Evolutionary conservation across 2,797 vertebrate species (phyloP), one percentile per base, ranked within the genome.

Genomic region (Iguana delicatissima): DNA sequence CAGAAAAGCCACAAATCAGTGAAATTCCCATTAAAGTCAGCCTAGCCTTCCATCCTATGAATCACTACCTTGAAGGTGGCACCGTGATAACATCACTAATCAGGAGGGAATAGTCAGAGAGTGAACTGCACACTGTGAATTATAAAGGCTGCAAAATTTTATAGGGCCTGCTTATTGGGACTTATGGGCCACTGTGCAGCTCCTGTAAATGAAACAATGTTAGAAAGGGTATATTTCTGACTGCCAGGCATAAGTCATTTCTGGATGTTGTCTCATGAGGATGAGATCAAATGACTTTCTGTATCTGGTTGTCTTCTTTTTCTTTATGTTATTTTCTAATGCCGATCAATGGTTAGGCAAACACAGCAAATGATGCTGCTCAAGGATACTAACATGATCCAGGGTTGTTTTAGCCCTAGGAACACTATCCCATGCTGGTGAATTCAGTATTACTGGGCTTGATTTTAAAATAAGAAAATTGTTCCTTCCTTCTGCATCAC

Each of bases 71-170:
- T 87, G 85, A 87, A 92, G 64, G 88, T 87, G 88, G 88, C 38
- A 38, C 7, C 2, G n/a, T 80, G 85, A 84, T 87, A 92, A 89
- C 73, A 87, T 87, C 89, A 38, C 88, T 89, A 87, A 89, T 87
- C 91, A 92, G 91, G 88, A 87, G 82, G 85, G 88, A 92, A 86
- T 84, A 87, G 88, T 87, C 91, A 73, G 85, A 42, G 81, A 89
- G 35, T 3, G 38, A 83, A 59, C 80, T 38, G 83, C 9, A 0
- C 4, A 0, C 0, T 62, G 74, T 62, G 85, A 89, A 81, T 86
- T 84, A 62, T 0, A 89, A 91, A 0, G 0, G 77, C 84, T 86
- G 84, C 64, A 42, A 89, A 89, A 46, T 35, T 89, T 89, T 93
- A 69, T 50, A 46, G 85, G 89, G 67, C 32, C 74, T 92, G 0